Evolutionary conservation across 2,888 invertebrate genomes (phyloP).

Genomic region (Eledone cirrhosa): DNA sequence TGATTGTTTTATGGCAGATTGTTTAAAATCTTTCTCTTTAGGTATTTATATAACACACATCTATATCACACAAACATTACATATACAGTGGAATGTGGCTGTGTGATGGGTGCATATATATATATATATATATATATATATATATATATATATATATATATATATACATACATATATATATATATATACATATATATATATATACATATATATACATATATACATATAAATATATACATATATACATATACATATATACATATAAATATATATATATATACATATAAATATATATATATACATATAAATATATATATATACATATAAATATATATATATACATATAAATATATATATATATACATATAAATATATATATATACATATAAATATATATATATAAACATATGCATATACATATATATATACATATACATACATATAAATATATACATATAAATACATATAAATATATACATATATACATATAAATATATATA

Average conservation of each 20-base stretch:
- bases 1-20: too few relatives aligned
- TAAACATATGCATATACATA: too few relatives aligned
- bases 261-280: background rate
- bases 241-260: background rate
- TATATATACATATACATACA: too few relatives aligned
- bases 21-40: too few relatives aligned
- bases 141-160: conserved; percentile 22
- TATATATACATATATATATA: background rate
- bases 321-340: background rate
- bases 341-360: conserved; percentile 8
- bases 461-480: too few relatives aligned
- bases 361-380: conserved; percentile 1
- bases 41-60: too few relatives aligned
- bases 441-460: too few relatives aligned
- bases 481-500: too few relatives aligned
- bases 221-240: background rate
- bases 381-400: background rate
- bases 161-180: background rate
- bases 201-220: background rate
- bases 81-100: too few relatives aligned
- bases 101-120: background rate
- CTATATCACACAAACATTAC: too few relatives aligned
- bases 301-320: conserved; percentile 15
- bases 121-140: conserved; percentile 20
- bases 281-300: conserved; percentile 12